Conservation (phyloP, 2,888 invertebrate genomes). For the Acheta domesticus region DNA sequence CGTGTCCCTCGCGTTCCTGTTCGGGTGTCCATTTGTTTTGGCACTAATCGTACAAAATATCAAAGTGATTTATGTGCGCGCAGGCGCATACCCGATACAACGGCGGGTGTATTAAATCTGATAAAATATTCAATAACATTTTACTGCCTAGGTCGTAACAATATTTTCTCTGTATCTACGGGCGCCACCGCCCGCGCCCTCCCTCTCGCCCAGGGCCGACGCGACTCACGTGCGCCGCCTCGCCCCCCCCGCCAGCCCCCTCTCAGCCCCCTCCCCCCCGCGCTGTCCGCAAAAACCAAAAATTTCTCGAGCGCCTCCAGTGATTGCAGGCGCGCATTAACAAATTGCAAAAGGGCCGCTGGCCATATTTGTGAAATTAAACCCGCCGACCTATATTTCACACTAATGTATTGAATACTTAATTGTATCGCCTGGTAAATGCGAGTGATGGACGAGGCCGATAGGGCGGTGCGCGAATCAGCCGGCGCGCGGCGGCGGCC, state of each 20-base stretch:
- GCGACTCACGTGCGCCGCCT: not conserved
- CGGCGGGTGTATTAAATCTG: conserved; percentile 2
- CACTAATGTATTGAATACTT: conserved; percentile 18
- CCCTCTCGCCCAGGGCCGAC: not conserved
- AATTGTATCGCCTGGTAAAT: not conserved
- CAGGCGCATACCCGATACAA: not conserved
- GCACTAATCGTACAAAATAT: conserved; percentile 1
- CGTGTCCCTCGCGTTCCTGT: not conserved
- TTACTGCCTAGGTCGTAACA: conserved; percentile 2
- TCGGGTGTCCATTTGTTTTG: conserved; percentile 3
- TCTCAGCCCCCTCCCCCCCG: not conserved
- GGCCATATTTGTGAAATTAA: conserved; percentile 1
- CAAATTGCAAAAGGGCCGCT: not conserved
- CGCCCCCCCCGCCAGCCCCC: not conserved
- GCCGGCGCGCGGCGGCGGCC: too few species aligned
- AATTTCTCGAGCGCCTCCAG: not conserved
- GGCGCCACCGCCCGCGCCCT: too few species aligned
- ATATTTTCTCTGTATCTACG: not conserved
- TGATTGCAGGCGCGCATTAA: not conserved
- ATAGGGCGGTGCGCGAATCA: not conserved
- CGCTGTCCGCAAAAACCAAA: not conserved
- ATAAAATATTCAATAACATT: conserved; percentile 18
- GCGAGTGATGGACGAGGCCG: conserved; percentile 8
- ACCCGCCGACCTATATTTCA: conserved; percentile 7
- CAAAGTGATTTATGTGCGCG: not conserved